Evolutionary conservation across 2,888 invertebrate genomes (phyloP), one percentile per base, ranked within the genome.

Genomic region (Cryptocephalus primarius): DNA sequence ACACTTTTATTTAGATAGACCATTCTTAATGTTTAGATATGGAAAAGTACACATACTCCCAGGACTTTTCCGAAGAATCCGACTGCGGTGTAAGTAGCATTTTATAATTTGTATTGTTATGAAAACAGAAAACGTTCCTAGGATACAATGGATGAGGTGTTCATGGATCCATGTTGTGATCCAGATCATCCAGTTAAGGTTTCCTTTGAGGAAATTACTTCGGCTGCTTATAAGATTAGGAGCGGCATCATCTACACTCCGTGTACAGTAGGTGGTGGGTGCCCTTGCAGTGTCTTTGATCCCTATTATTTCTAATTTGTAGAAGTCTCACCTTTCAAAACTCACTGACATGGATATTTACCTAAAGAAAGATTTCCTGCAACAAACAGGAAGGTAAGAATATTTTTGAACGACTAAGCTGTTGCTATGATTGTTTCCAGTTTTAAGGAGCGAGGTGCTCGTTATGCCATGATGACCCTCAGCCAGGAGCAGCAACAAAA

Each of bases 401-500:
- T 44, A 11, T 22, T 12, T 44, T n/a, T 13, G 39, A 6, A 22
- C 6, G 22, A 22, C 22, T 22, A 2, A 22, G 22, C 6, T 6
- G 9, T 47, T 42, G 41, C 22, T 43, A 32, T 40, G 8, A 34
- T 39, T 32, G 10, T 44, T 54, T 65, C 40, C 63, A 90, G 92
- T 69, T 94, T 95, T 66, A 95, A 95, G 69, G 95, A 96, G 66
- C 78, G 95, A 50, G 95, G 95, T 1, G 95, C 95, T 0, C 75
- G 93, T 11, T 89, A 90, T 62, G 85, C 90, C 0, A 71, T 95
- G 41, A 68, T 89, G 41, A 83, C 84, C 67, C 72, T 95, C 3
- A 71, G 82, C 1, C 74, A 79, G 45, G 84, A 86, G 34, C 81
- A 88, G 57, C 84, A 81, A 61, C 68, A 72, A 45, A 72, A 68